Evolutionary conservation across 2,113 vertebrate species (phyloP).

Genomic region (Gambusia affinis): DNA sequence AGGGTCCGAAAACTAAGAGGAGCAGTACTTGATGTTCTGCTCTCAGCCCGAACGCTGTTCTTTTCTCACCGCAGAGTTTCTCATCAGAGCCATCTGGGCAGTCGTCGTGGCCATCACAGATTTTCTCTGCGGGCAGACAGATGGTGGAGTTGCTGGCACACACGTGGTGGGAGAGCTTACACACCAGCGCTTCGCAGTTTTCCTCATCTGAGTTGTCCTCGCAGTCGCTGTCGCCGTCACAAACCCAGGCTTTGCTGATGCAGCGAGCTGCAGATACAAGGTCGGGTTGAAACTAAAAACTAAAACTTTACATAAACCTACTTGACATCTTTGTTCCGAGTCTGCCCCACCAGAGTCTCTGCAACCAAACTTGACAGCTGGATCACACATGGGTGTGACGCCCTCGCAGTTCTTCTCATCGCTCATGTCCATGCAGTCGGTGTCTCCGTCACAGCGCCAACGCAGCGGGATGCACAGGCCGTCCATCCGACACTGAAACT

Average conservation of each 20-base stretch:
- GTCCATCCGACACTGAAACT: slow-evolving; percentile 95
- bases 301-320: not conserved
- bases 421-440: slow-evolving; percentile 96
- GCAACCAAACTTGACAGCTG: slow-evolving; percentile 95
- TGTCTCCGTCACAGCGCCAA: slow-evolving; percentile 96
- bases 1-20: slow-evolving; percentile 3
- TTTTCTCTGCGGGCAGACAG: slow-evolving; percentile 92
- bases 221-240: slow-evolving; percentile 95
- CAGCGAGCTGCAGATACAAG: slow-evolving; percentile 83
- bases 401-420: slow-evolving; percentile 97
- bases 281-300: not conserved
- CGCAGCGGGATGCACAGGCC: slow-evolving; percentile 94
- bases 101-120: slow-evolving; percentile 90
- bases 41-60: slow-evolving; percentile 16
- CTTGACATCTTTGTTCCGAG: not conserved
- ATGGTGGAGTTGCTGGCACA: slow-evolving; percentile 92
- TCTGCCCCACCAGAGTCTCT: slow-evolving; percentile 86
- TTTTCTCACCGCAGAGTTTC: slow-evolving; percentile 90
- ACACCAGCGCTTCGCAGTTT: slow-evolving; percentile 93
- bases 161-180: slow-evolving; percentile 93
- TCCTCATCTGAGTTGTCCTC: slow-evolving; percentile 97
- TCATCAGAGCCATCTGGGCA: slow-evolving; percentile 94
- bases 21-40: slow-evolving; percentile 9
- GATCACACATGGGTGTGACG: slow-evolving; percentile 93
- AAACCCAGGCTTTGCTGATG: slow-evolving; percentile 98